phyloP scores from a whole-genome alignment of 2,113 vertebrate genomes.

The Hucho hucho region DNA sequence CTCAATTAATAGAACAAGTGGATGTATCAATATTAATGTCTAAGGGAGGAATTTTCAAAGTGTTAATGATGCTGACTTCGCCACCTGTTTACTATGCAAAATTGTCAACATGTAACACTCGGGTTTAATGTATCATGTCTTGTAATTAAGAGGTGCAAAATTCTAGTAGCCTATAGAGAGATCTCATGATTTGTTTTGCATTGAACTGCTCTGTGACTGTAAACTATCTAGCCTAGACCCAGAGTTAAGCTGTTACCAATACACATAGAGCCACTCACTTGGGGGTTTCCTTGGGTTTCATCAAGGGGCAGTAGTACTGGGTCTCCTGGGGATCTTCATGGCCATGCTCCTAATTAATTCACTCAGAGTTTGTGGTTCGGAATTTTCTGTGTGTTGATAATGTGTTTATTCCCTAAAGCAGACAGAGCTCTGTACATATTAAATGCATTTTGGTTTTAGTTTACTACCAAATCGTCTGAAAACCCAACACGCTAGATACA shows the following conservation, averaged over 20 bases:
- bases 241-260: not conserved
- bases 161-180: not conserved
- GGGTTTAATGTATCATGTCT: not conserved
- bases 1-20: conserved; percentile 3
- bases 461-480: no score
- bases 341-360: conserved; percentile 17
- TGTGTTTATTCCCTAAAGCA: no score
- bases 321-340: conserved; percentile 30
- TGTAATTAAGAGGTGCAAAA: not conserved
- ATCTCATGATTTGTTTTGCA: conserved; percentile 16
- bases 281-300: conserved; percentile 26
- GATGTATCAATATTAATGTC: not conserved
- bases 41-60: not conserved
- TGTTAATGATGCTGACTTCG: not conserved
- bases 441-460: no score
- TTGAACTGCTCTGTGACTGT: not conserved
- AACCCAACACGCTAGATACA: not conserved
- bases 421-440: not conserved
- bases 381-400: no score
- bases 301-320: conserved; percentile 20
- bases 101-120: conserved; percentile 5
- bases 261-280: not conserved
- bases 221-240: not conserved
- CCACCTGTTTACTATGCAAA: conserved; percentile 8
- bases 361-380: not conserved